Evolutionary conservation across 2,888 invertebrate genomes (phyloP), one percentile per base, ranked within the genome.

Genomic region (Lithosia quadra): DNA sequence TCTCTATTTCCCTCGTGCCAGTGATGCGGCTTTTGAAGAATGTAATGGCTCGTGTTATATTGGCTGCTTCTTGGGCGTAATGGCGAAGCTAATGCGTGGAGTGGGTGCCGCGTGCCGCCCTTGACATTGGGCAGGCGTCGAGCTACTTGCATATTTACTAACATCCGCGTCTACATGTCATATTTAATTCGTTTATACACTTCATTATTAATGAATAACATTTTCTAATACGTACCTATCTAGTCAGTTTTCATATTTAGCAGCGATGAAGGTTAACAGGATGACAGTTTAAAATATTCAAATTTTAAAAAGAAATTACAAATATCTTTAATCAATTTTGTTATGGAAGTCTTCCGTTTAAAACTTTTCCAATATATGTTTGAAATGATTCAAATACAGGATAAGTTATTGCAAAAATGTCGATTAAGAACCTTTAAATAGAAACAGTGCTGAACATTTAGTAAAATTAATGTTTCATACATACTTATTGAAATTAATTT

Each of bases 71-170:
- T 63, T 55, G 60, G 66, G 68, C 69, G 73, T 74, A 78, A 69
- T 77, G 76, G 80, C 76, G 72, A 77, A 80, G 78, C 72, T 73
- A 79, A 75, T 77, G 78, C 68, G 81, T 80, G 74, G 79, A 83
- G 85, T 80, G 81, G 86, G 85, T 58, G 58, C 55, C 82, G 86
- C 28, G 85, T 58, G 58, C 81, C 87, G 91, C 84, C 92, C 92
- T 93, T 93, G 93, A 91, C 92, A 90, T 87, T 90, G 88, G 81
- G 76, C 74, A 83, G 82, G 81, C 82, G 84, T 82, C 82, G 85
- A 84, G 76, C 79, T 81, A 76, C 81, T 82, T 79, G 81, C 85
- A 81, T 88, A 88, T 88, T 87, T 88, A 90, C 88, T 81, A 87
- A 87, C 88, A 87, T 83, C 78, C 72, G 72, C 64, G 72, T 73